Base-by-base conservation (phyloP, 2,888 invertebrate species). In the Nowickia ferox region DNA sequence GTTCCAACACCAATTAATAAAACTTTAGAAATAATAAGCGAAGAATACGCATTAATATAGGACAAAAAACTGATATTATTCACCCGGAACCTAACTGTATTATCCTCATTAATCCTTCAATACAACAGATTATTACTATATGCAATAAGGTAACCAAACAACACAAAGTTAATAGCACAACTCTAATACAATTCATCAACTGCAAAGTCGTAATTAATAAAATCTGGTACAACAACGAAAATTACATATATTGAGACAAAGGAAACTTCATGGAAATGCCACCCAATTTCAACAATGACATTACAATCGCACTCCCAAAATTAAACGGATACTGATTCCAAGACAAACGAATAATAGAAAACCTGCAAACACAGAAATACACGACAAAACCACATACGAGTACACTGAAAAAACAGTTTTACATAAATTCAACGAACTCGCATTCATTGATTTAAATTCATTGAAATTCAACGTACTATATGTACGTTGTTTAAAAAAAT, bases 161-260 rank as follows among this genome's bases (percentile, higher is more conserved):
- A 44, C 69, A 69, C 17, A 69, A 53, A 19, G 42, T 55, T 19
- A 69, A 55, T 69, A 69, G 55, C 17, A 69, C 69, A 69, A 59
- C 61, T 48, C 19, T 61, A 63, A 74, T 48, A 38, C 51, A 74
- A 48, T 53, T 69, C 38, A 74, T 22, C 30, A 72, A 72, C 72
- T 72, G 72, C 48, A 72, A 59, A 59, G 9, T 72, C n/a, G 59
- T 46, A 30, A 72, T 72, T 46, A 72, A 72, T 48, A 59, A 57
- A 44, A 72, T 72, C 57, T 72, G 72, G 59, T 72, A 72, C 72
- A 59, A 46, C n/a, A 72, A 59, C 44, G 72, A 72, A n/a, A n/a
- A n/a, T n/a, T n/a, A n/a, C n/a, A n/a, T n/a, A n/a, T n/a, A n/a
- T n/a, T n/a, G n/a, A n/a, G n/a, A n/a, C n/a, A n/a, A n/a, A n/a